Evolutionary conservation across 2,888 invertebrate species (phyloP).

Genomic region (Pteria penguin): DNA sequence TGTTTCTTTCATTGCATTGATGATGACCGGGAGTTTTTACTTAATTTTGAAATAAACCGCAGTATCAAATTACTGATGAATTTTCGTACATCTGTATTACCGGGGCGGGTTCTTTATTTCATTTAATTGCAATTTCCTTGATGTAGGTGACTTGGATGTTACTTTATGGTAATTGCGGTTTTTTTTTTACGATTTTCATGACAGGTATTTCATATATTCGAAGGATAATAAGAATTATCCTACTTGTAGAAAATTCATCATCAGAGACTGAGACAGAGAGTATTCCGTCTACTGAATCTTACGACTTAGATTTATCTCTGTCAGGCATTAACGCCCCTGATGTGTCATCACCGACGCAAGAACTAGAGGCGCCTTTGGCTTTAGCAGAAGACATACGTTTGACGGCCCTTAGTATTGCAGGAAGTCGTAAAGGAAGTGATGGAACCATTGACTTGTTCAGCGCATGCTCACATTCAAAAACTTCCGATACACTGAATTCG

Average conservation of each 20-base stretch:
- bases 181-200: too few species aligned
- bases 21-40: neutral
- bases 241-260: too few species aligned
- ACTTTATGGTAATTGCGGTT: too few species aligned
- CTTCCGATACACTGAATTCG: neutral
- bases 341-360: neutral
- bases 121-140: too few species aligned
- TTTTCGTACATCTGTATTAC: too few species aligned
- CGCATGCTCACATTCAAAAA: neutral
- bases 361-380: neutral
- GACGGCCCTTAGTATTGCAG: neutral
- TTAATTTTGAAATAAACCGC: neutral
- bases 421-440: neutral
- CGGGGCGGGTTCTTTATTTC: too few species aligned
- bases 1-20: neutral
- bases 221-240: too few species aligned
- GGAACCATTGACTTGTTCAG: neutral
- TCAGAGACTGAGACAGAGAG: neutral
- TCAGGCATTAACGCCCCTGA: neutral
- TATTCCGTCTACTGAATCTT: neutral
- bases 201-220: too few species aligned
- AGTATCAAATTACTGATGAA: too few species aligned
- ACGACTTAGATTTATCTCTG: neutral
- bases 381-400: neutral
- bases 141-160: too few species aligned